phyloP scores from a whole-genome alignment of 2,888 invertebrate genomes.

The Epinotia demarniana region DNA sequence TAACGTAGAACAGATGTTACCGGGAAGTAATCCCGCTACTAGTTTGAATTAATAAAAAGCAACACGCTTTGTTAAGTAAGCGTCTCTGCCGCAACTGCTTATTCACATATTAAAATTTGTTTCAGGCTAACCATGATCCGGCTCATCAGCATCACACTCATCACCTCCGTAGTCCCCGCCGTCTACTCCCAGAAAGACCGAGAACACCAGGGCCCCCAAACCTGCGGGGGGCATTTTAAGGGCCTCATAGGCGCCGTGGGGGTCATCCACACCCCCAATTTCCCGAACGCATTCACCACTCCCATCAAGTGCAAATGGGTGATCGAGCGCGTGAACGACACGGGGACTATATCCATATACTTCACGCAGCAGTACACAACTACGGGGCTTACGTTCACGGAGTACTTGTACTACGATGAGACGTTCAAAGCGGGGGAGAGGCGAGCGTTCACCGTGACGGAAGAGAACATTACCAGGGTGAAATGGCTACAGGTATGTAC shows the following conservation, averaged over 20 bases:
- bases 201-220: conserved; percentile 73
- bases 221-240: conserved; percentile 88
- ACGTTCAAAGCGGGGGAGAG: conserved; percentile 87
- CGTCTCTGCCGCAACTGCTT: too few relatives aligned
- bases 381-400: conserved; percentile 90
- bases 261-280: conserved; percentile 92
- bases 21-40: conserved; percentile 12
- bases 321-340: conserved; percentile 90
- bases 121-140: conserved; percentile 70
- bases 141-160: conserved; percentile 67
- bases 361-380: conserved; percentile 95
- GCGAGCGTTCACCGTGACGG: conserved; percentile 88
- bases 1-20: conserved; percentile 36
- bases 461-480: conserved; percentile 89
- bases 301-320: conserved; percentile 95
- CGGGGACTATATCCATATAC: conserved; percentile 92
- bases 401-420: conserved; percentile 90
- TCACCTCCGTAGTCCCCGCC: conserved; percentile 62
- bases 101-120: conserved; percentile 51
- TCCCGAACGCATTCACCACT: conserved; percentile 91
- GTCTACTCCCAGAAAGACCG: conserved; percentile 64
- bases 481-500: conserved; percentile 81
- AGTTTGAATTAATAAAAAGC: conserved; percentile 26
- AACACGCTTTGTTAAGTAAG: neutral
- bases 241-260: conserved; percentile 87